Evolutionary conservation across 2,888 invertebrate species (phyloP).

Genomic region (Tetropium fuscum): DNA sequence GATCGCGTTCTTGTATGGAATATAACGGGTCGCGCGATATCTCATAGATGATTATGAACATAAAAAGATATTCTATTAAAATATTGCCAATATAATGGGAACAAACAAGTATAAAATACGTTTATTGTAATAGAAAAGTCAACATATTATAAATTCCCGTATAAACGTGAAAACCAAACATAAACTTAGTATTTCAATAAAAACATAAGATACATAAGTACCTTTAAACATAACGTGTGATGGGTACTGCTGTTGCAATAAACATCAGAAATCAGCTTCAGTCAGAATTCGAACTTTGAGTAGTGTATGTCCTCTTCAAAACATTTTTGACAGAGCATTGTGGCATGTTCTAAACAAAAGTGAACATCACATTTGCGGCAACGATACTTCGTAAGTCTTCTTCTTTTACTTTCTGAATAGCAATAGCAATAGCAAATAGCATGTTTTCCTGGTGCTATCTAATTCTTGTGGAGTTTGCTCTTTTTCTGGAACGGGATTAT

Average conservation of each 20-base stretch:
- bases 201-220: background rate
- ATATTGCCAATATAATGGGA: no score
- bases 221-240: background rate
- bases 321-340: background rate
- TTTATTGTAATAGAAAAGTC: no score
- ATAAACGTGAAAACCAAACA: no score
- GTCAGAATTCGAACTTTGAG: background rate
- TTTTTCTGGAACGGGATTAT: background rate
- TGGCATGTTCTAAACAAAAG: background rate
- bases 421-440: background rate
- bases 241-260: no score
- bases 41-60: no score
- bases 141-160: no score
- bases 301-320: background rate
- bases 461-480: background rate
- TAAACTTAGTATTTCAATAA: no score
- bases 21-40: no score
- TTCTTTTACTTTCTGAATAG: background rate
- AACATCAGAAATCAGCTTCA: background rate
- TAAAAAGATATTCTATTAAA: no score
- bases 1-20: no score
- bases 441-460: background rate
- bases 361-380: background rate
- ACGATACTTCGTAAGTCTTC: background rate
- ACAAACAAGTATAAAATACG: no score